Conservation (phyloP, 2,113 vertebrate species). For the Corythaeola cristata region DNA sequence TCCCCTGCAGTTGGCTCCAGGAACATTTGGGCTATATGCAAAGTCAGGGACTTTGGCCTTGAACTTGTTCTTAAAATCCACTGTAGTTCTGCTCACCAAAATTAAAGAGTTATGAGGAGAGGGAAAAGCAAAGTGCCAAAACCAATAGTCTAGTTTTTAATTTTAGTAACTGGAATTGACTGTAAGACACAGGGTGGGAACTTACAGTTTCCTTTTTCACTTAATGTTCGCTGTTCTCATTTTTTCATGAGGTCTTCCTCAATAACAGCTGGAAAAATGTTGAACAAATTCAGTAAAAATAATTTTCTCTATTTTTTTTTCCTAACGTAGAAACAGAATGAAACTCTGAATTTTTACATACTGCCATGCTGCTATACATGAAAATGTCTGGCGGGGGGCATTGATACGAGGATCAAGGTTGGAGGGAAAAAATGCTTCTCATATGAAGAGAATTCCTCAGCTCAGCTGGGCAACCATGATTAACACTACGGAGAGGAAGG, state of each 20-base stretch:
- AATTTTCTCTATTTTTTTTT: neutral
- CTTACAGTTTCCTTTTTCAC: neutral
- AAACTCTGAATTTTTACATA: neutral
- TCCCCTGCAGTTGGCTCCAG: neutral
- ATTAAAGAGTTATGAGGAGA: neutral
- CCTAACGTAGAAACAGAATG: neutral
- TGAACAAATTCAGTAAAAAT: neutral
- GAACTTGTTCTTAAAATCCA: neutral
- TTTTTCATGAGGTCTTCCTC: neutral
- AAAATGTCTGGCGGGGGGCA: neutral
- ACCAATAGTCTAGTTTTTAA: conserved; percentile 1
- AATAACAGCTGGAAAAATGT: neutral
- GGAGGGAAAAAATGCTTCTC: neutral
- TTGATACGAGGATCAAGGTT: neutral
- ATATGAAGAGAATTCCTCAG: neutral
- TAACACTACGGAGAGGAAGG: neutral
- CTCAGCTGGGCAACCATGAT: neutral
- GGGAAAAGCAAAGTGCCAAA: neutral
- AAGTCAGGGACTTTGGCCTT: neutral
- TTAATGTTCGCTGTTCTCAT: neutral
- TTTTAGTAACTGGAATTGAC: conserved; percentile 13
- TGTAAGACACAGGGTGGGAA: neutral
- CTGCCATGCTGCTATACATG: neutral
- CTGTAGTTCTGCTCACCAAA: neutral
- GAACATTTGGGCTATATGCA: neutral